phyloP scores from a whole-genome alignment of 2,797 vertebrate species.

The Potorous gilbertii region DNA sequence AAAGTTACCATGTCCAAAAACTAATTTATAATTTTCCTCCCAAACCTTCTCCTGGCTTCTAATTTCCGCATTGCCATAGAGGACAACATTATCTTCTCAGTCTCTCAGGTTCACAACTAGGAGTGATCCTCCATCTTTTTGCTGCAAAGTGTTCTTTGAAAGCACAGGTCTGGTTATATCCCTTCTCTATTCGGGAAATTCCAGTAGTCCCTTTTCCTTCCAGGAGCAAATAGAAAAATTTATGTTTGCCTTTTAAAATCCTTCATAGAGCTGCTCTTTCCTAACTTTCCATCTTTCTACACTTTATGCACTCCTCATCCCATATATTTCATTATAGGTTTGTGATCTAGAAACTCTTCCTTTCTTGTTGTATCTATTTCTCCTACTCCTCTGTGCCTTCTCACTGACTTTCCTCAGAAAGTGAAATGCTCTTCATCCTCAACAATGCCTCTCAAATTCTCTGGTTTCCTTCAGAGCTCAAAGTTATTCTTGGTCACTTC shows the following conservation, averaged over 20 bases:
- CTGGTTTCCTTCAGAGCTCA: neutral
- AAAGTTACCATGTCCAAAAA: neutral
- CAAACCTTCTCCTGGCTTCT: neutral
- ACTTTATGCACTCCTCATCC: neutral
- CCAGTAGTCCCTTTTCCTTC: neutral
- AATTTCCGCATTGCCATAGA: neutral
- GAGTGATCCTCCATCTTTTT: neutral
- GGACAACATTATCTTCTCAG: neutral
- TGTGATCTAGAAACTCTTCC: neutral
- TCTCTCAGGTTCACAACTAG: neutral
- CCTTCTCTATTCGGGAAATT: neutral
- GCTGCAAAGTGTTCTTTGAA: neutral
- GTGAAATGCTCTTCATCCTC: neutral
- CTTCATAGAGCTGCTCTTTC: neutral
- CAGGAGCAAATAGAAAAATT: neutral
- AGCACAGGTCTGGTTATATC: neutral
- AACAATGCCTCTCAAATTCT: neutral
- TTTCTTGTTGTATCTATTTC: neutral
- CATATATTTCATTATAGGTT: neutral
- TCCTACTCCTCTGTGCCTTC: neutral
- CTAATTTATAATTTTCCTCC: neutral
- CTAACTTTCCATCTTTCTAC: neutral
- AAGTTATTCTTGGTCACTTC: neutral
- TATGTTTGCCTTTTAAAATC: neutral
- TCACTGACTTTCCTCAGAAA: neutral